Evolutionary conservation across 2,113 vertebrate species (phyloP).

Genomic region (Triplophysa rosa): DNA sequence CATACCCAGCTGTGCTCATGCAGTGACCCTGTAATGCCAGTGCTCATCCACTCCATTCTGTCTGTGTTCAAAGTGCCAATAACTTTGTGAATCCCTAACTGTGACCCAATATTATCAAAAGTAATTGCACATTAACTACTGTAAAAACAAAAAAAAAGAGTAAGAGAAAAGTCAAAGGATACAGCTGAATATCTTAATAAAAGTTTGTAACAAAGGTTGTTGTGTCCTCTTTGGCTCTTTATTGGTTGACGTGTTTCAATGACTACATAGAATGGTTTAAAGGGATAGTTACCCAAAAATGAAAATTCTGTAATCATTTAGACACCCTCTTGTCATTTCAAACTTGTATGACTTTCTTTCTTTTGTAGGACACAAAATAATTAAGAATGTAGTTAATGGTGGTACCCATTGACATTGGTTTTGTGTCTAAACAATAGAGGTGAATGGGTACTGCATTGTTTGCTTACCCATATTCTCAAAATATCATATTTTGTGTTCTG

Average conservation of each 20-base stretch:
- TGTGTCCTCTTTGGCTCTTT: constrained; percentile 28
- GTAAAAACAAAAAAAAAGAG: constrained; percentile 75
- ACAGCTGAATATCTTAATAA: constrained; percentile 82
- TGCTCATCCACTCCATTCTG: constrained; percentile 71
- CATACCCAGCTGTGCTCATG: constrained; percentile 69
- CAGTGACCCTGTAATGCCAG: constrained; percentile 74
- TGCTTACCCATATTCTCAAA: too few species aligned
- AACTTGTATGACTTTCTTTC: too few species aligned
- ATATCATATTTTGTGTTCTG: too few species aligned
- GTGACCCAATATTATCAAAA: constrained; percentile 82
- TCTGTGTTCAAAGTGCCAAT: constrained; percentile 91
- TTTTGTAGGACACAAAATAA: too few species aligned
- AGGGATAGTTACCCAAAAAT: too few species aligned
- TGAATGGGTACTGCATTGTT: too few species aligned
- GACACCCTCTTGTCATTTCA: too few species aligned
- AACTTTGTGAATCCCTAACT: constrained; percentile 86
- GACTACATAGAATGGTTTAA: neutral
- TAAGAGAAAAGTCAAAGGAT: constrained; percentile 77
- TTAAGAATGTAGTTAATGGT: too few species aligned
- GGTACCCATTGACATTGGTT: too few species aligned
- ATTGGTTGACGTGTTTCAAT: neutral
- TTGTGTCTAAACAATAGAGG: too few species aligned
- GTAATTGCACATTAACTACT: constrained; percentile 94
- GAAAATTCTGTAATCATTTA: too few species aligned
- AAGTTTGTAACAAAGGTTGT: constrained; percentile 83